Base-by-base conservation (phyloP, 2,888 invertebrate species). In the Synanthedon tipuliformis region DNA sequence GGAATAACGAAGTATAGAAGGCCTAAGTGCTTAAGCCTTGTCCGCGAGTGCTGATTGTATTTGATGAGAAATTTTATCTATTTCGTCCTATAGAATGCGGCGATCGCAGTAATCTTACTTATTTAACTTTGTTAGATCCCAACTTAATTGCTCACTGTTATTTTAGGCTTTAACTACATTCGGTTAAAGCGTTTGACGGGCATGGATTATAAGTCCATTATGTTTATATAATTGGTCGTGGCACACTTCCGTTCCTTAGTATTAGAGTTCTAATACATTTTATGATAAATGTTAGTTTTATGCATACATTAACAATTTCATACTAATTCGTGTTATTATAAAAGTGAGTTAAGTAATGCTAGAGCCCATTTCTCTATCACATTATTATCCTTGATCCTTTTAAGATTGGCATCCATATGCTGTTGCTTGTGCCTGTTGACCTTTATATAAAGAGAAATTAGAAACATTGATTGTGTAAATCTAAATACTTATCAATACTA, bases 51-150 rank as follows among this genome's bases (percentile, higher is more conserved):
- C 76, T 76, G 85, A 85, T 85, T 83, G 82, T 83, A 82, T 85
- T 83, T 83, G 83, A 85, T 82, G 81, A 78, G 78, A 81, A 34
- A 75, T 84, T 84, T 83, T 81, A 84, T 85, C 82, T 81, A 76
- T 81, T 82, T 74, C 66, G 68, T 73, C 71, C 74, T 73, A 77
- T 78, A 73, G 63, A 60, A 59, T 68, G 68, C 54, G 53, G 54
- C 69, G 69, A 77, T 78, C 72, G 69, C 69, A 67, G 66, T 73
- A 73, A 76, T 78, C 70, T 68, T 62, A 60, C 61, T 68, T 68
- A 75, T 77, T 75, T 69, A 78, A 80, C 72, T 79, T 77, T 68
- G 67, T 68, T 69, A 63, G 61, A 65, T 64, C 68, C 68, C 58
- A 68, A 67, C 68, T 73, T 73, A 75, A 81, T 78, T 75, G 67